Percentiles rank a stretch among this genome's conserved stretches.
phyloP scores from a whole-genome alignment of 2,797 vertebrate genomes.

The Sebastes nivosus region DNA sequence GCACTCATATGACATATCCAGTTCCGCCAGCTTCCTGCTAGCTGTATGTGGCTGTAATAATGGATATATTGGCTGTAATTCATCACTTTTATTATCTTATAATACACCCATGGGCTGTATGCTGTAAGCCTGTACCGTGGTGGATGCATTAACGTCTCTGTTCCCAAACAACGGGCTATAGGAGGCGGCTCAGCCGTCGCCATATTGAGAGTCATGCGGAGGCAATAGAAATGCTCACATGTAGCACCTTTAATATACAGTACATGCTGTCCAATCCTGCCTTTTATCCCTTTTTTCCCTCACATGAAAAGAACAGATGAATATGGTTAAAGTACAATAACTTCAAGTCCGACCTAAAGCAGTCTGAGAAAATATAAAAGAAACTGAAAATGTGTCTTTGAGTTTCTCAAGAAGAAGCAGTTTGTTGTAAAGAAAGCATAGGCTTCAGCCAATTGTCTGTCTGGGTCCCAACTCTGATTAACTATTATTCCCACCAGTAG shows the following conservation, averaged over 20 bases:
- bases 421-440: neutral
- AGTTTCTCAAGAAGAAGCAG: slow-evolving; percentile 5
- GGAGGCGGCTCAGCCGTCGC: rapidly evolving
- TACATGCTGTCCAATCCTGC: neutral
- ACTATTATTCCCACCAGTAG: slow-evolving; percentile 53
- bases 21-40: too few species aligned
- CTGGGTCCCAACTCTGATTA: slow-evolving; percentile 52
- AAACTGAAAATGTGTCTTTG: slow-evolving; percentile 18
- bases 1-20: too few species aligned
- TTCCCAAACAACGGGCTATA: too few species aligned
- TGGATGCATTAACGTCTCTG: too few species aligned
- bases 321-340: neutral
- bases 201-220: too few species aligned
- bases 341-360: neutral
- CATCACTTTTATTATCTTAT: too few species aligned
- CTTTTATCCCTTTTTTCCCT: neutral
- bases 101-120: too few species aligned
- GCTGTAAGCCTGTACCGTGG: too few species aligned
- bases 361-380: neutral
- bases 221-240: too few species aligned
- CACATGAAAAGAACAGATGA: neutral
- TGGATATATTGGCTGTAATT: too few species aligned
- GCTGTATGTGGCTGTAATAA: too few species aligned
- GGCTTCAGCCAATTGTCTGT: slow-evolving; percentile 42
- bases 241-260: too few species aligned